Base-by-base conservation (phyloP, 1,140 invertebrate species). In the Laodelphax striatellus region DNA sequence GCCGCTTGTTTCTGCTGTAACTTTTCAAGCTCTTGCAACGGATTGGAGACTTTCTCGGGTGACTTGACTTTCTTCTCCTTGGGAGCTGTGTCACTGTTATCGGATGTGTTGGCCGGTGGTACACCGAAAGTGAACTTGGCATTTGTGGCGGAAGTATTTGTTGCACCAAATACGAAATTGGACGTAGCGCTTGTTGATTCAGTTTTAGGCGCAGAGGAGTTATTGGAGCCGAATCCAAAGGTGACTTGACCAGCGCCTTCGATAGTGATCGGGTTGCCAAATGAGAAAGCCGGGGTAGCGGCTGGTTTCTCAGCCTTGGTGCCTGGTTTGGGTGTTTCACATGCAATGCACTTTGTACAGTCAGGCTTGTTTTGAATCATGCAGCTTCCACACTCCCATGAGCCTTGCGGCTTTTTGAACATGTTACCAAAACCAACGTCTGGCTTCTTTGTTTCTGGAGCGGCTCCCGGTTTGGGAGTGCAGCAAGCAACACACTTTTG, bases 361-460 rank as follows among this genome's bases (percentile, higher is more conserved):
- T 72, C 72, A 19, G 67, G 59, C 38, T 80, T 77, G 66, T 85
- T 85, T 58, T 71, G 71, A 5, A 84, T 61, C 75, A 81, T 77
- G 64, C 83, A 85, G 11, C 72, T 69, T 34, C 77, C 74, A 70
- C 83, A 85, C 58, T 72, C 76, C 83, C 83, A 85, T 57, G 75
- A 64, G 41, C 76, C 75, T 64, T 73, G 64, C 8, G 72, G 69
- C 61, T 76, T 72, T 61, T 77, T 78, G 68, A 77, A 75, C 41
- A 79, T 68, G 46, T 74, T 69, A 16, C 80, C 77, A 63, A 82
- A 80, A 14, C 71, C 65, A 2, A 60, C 58, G 46, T 46, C 11
- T 14, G 43, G n/a, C 9, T 19, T 21, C 16, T 38, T 52, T 5
- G 17, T 55, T 69, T 70, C 19, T 19, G n/a, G 13, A 14, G 34